Evolutionary conservation across 30 jellyfish, hydroid and myxozoan genomes (phyloP).

Genomic region (Chrysaora quinquecirrha): DNA sequence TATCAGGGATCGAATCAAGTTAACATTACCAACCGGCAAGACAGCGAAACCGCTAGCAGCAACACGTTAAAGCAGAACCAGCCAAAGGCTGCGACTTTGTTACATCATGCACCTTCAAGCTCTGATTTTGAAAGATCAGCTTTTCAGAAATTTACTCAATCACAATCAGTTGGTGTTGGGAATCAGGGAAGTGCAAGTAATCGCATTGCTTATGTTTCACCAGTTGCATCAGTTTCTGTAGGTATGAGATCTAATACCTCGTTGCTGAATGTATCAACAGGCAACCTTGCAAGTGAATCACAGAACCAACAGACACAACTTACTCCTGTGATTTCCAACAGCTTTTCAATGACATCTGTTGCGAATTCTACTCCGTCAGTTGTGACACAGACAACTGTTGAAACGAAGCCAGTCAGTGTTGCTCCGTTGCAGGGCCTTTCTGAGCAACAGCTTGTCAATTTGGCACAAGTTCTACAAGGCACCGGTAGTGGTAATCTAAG

Average conservation of each 20-base stretch:
- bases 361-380: background rate
- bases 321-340: background rate
- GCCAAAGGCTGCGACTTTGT: background rate
- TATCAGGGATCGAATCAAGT: constrained; percentile 20
- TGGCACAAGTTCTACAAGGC: constrained; percentile 81
- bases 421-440: constrained; percentile 69
- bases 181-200: background rate
- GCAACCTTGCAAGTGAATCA: background rate
- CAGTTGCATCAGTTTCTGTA: background rate
- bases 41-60: background rate
- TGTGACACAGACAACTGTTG: background rate
- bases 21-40: background rate
- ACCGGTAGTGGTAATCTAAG: constrained; percentile 57
- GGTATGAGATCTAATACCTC: background rate
- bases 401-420: constrained; percentile 15
- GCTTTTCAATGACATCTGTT: background rate
- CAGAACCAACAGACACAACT: background rate
- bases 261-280: background rate
- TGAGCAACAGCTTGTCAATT: constrained; percentile 78
- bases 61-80: background rate
- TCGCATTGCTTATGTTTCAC: constrained; percentile 3
- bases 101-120: background rate
- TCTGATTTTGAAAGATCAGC: background rate
- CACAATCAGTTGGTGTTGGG: background rate
- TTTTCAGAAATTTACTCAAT: background rate